A percentile compares a stretch with the other conserved stretches of the same genome.
Conservation (phyloP, 1,140 invertebrate species). For the Drosophila murphyi region DNA sequence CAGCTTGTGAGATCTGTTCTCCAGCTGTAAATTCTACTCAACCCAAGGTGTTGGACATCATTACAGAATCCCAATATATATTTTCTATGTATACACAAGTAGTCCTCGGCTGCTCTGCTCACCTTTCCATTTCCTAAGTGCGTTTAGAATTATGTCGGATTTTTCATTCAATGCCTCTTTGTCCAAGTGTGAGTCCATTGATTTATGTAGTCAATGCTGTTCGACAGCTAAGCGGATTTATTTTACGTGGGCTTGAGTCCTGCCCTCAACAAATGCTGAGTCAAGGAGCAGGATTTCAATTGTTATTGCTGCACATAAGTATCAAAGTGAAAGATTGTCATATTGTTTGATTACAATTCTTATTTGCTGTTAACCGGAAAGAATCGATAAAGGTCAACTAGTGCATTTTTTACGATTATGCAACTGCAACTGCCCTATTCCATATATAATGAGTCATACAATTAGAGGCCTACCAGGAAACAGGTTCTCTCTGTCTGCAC, state of each 20-base stretch:
- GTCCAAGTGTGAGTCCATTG: conserved; percentile 54
- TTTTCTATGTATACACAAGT: conserved; percentile 4
- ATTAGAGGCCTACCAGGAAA: conserved; percentile 49
- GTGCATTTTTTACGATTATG: conserved; percentile 14
- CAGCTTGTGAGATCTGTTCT: conserved; percentile 41
- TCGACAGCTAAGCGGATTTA: conserved; percentile 69
- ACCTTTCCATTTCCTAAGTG: neutral
- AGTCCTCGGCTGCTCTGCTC: neutral
- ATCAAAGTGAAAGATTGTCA: conserved; percentile 63
- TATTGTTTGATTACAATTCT: conserved; percentile 65
- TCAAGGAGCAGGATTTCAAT: conserved; percentile 47
- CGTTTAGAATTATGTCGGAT: conserved; percentile 59
- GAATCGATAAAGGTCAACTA: conserved; percentile 36
- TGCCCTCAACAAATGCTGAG: conserved; percentile 43
- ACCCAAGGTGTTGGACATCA: conserved; percentile 45
- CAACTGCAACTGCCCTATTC: neutral
- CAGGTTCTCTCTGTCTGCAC: conserved; percentile 17
- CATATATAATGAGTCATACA: neutral
- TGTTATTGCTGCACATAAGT: conserved; percentile 35
- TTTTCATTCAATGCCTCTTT: conserved; percentile 61
- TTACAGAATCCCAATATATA: conserved; percentile 45
- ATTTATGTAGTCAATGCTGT: conserved; percentile 67
- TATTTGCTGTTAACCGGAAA: conserved; percentile 47
- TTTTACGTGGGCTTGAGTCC: conserved; percentile 64
- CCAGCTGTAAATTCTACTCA: conserved; percentile 65